Conservation (phyloP, 2,113 vertebrate species). For the Oryzias curvinotus region DNA sequence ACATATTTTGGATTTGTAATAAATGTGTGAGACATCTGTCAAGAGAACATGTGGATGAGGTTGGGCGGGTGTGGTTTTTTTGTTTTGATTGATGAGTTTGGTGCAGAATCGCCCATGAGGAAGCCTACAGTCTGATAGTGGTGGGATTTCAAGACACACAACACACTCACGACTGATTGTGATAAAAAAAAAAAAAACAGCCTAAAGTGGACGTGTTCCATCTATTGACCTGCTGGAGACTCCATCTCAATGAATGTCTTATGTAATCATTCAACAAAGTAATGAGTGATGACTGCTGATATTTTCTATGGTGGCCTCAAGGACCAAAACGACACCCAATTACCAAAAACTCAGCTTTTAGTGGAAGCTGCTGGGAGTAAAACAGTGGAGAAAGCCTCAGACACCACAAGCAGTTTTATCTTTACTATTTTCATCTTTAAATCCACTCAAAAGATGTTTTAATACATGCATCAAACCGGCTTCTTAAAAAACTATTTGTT, state of each 20-base stretch:
- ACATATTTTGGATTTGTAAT: not conserved
- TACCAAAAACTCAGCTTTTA: too few relatives aligned
- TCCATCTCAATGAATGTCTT: not conserved
- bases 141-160: conserved; percentile 3
- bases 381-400: not conserved
- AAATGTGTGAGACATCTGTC: conserved; percentile 10
- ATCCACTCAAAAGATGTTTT: not conserved
- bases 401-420: not conserved
- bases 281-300: too few relatives aligned
- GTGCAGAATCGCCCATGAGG: conserved; percentile 14
- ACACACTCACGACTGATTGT: not conserved
- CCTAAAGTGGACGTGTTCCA: not conserved
- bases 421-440: not conserved
- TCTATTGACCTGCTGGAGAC: not conserved
- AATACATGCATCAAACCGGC: not conserved
- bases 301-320: too few relatives aligned
- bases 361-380: not conserved
- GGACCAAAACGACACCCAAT: too few relatives aligned
- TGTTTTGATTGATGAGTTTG: conserved; percentile 32
- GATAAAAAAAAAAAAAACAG: not conserved
- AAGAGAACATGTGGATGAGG: conserved; percentile 5
- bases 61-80: conserved; percentile 4
- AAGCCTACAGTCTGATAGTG: conserved; percentile 41
- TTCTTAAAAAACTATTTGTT: not conserved
- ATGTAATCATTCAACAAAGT: not conserved